phyloP scores from a whole-genome alignment of 2,113 vertebrate species.

The Triplophysa dalaica region DNA sequence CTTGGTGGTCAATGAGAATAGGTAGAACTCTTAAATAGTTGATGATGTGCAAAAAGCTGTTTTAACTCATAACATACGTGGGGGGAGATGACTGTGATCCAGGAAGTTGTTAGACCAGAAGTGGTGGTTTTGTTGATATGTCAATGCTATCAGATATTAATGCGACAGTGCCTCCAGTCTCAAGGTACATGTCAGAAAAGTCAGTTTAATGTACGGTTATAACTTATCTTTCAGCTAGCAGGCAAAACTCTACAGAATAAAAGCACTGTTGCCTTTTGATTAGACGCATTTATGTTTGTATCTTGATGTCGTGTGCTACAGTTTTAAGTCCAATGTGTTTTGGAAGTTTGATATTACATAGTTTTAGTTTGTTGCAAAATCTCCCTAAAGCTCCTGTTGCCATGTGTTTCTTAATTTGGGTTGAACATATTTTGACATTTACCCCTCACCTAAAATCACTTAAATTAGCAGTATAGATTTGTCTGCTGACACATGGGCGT shows the following conservation, averaged over 20 bases:
- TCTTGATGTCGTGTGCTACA: neutral
- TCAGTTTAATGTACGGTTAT: neutral
- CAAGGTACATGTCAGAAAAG: neutral
- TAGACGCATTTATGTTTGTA: neutral
- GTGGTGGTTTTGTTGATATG: conserved; percentile 39
- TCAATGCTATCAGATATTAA: conserved; percentile 27
- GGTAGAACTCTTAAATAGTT: neutral
- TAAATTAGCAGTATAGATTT: conserved; percentile 2
- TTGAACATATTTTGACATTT: neutral
- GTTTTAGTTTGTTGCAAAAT: neutral
- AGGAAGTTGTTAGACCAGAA: conserved; percentile 23
- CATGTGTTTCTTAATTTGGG: conserved; percentile 7
- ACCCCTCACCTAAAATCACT: neutral
- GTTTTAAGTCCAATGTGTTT: neutral
- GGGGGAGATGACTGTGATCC: neutral
- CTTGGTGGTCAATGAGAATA: neutral
- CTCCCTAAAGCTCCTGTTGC: neutral
- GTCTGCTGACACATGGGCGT: neutral
- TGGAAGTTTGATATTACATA: neutral
- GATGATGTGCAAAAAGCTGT: conserved; percentile 1
- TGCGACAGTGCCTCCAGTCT: neutral
- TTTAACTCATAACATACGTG: neutral
- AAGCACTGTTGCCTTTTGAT: neutral
- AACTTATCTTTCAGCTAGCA: neutral
- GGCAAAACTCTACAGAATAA: neutral